Percentiles rank a stretch among this genome's conserved stretches.
These are phyloP conservation scores for Atherinomorus stipes DNA, from an alignment of 2,113 vertebrate species.

Conservation along the genomic window DNA sequence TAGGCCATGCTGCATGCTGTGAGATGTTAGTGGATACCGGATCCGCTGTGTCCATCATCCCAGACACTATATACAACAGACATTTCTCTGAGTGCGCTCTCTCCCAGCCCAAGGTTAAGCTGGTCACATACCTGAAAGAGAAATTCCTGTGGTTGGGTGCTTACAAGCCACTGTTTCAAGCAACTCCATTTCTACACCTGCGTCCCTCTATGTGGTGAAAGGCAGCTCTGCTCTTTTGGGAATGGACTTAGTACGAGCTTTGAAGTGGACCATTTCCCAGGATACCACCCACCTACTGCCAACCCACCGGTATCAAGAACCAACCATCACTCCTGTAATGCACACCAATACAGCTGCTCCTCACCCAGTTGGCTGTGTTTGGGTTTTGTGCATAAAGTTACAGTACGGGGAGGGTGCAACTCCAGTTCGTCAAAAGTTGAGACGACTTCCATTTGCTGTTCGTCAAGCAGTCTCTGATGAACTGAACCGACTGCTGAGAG, in stretches of 20 bases:
- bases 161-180: not conserved
- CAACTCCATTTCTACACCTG: not conserved
- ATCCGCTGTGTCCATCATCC: no score
- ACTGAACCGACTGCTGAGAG: not conserved
- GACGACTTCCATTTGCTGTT: not conserved
- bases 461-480: not conserved
- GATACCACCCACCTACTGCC: no score
- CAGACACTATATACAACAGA: not conserved
- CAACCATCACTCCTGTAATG: no score
- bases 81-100: not conserved
- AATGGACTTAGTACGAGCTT: not conserved
- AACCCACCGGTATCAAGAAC: no score
- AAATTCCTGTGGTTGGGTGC: not conserved
- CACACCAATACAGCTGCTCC: no score
- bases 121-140: not conserved
- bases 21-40: not conserved
- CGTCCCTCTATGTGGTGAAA: not conserved
- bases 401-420: not conserved
- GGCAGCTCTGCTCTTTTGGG: not conserved
- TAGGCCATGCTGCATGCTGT: not conserved
- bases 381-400: not conserved
- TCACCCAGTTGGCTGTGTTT: no score
- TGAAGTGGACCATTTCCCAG: no score
- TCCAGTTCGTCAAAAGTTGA: not conserved
- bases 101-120: not conserved